phyloP scores from a whole-genome alignment of 30 jellyfish, hydroid and myxozoan genomes.

The Haliclystus octoradiatus region DNA sequence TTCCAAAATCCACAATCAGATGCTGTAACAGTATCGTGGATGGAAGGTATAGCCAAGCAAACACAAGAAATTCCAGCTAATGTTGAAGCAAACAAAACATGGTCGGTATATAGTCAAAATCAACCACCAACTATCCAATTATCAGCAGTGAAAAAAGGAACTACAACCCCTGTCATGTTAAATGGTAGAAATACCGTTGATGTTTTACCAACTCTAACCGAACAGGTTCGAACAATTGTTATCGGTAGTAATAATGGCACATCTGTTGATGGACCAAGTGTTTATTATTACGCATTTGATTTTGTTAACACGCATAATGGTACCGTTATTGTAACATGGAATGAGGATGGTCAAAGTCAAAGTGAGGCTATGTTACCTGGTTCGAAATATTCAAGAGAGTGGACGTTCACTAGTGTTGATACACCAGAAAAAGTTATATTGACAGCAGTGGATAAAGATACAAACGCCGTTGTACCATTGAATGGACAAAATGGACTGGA shows the following conservation, averaged over 20 bases:
- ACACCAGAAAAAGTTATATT: conserved; percentile 44
- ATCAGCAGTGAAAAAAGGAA: no score
- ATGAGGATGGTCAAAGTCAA: conserved; percentile 35
- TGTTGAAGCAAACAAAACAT: no score
- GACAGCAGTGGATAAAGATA: conserved; percentile 48
- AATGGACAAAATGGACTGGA: conserved; percentile 46
- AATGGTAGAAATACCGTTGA: conserved; percentile 28
- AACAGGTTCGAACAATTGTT: conserved; percentile 8
- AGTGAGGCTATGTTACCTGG: conserved; percentile 38
- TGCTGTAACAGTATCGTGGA: no score
- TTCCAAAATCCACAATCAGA: no score
- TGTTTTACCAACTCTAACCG: conserved; percentile 23
- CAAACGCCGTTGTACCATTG: conserved; percentile 25
- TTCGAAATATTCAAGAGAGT: conserved; percentile 25
- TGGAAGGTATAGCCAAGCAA: no score
- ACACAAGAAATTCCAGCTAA: no score
- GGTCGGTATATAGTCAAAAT: no score
- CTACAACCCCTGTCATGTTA: conserved; percentile 18
- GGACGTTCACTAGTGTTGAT: conserved; percentile 19
- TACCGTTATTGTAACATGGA: conserved; percentile 44
- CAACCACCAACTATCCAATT: no score
- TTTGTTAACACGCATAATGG: conserved; percentile 44
- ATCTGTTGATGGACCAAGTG: no score
- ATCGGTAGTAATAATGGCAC: no score
- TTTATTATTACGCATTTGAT: no score